Base-by-base conservation (phyloP, 1,140 invertebrate species). In the Drosophila teissieri region DNA sequence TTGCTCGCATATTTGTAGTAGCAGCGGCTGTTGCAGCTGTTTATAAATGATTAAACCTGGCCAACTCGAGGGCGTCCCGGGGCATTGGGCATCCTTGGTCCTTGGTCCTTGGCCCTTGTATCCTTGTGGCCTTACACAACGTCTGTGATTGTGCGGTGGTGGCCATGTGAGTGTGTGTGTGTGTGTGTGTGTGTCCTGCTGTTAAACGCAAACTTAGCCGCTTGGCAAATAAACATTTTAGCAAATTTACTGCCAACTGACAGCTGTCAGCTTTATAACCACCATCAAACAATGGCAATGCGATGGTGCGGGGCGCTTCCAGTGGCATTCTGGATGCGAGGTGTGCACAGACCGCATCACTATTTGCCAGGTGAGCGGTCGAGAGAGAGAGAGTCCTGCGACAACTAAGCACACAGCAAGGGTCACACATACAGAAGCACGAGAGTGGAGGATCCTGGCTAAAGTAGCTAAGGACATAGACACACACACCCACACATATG, bases 191-290 rank as follows among this genome's bases (percentile, higher is more conserved):
- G 39, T 58, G 36, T 17, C 37, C 40, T 85, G 78, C 74, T 86
- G 83, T 76, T 74, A 78, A 89, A 89, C 84, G 68, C 80, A 89
- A 89, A 89, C 83, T 80, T 86, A 84, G 74, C 77, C 84, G 84
- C 85, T 88, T 84, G 73, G 84, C 84, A 89, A 89, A 89, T 89
- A 89, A 89, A 89, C 84, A 89, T 90, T 89, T 89, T 84, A 89
- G 82, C 80, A 91, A 90, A 91, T 91, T 91, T 91, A 84, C 88
- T 82, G 65, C 80, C 80, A 88, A 91, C 88, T 91, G 88, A 88
- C 88, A 91, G 88, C 88, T 91, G 88, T 91, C 88, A 91, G 80
- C 90, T 91, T 83, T 80, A 90, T 83, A 86, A 83, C 82, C 88
- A 91, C 83, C 89, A 89, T 89, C 84, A 89, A 89, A 90, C 84